phyloP scores from a whole-genome alignment of 2,888 invertebrate species.

The Hedya salicella region DNA sequence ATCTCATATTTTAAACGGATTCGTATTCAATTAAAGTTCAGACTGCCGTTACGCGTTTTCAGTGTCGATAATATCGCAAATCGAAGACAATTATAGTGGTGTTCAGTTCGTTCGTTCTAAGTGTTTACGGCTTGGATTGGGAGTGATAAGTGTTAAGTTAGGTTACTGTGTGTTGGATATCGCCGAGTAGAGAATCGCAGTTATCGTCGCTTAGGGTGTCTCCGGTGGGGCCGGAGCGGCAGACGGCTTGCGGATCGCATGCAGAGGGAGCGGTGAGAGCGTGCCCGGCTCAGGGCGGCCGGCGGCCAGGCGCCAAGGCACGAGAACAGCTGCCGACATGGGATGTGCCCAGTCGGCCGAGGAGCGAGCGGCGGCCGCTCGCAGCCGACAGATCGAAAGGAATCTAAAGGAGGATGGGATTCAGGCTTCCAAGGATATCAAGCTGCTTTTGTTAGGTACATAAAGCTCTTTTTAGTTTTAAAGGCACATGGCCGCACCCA shows the following conservation, averaged over 20 bases:
- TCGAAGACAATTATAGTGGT: conserved; percentile 54
- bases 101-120: conserved; percentile 45
- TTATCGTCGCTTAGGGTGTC: conserved; percentile 78
- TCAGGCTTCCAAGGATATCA: conserved; percentile 99
- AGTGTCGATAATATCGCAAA: conserved; percentile 64
- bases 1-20: conserved; percentile 85
- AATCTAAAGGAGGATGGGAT: conserved; percentile 99
- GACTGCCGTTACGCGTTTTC: conserved; percentile 70
- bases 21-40: conserved; percentile 80
- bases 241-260: conserved; percentile 80
- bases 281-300: conserved; percentile 84
- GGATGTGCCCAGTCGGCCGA: conserved; percentile 99
- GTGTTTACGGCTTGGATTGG: conserved; percentile 49
- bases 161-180: conserved; percentile 77
- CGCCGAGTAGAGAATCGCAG: conserved; percentile 45
- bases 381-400: conserved; percentile 98
- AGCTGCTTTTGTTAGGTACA: conserved; percentile 97
- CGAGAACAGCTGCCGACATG: conserved; percentile 88
- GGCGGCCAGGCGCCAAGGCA: conserved; percentile 81
- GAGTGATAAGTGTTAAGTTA: conserved; percentile 77
- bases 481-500: conserved; percentile 72
- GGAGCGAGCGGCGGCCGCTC: conserved; percentile 98
- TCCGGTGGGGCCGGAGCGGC: conserved; percentile 77
- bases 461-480: conserved; percentile 31
- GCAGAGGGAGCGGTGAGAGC: conserved; percentile 86